Evolutionary conservation across 2,888 invertebrate genomes (phyloP).

Genomic region (Alsophila aescularia): DNA sequence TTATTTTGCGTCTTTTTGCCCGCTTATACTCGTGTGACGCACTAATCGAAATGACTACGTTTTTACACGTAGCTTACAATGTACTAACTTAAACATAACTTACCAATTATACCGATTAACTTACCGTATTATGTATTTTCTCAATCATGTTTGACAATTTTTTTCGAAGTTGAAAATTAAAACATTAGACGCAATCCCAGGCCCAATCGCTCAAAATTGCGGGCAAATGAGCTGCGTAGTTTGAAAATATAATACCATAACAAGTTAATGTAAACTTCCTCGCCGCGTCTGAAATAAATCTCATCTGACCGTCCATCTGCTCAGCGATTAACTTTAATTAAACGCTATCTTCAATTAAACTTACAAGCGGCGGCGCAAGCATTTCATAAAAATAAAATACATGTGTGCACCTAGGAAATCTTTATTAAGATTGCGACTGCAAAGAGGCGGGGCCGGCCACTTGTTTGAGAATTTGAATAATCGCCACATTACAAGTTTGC

Average conservation of each 20-base stretch:
- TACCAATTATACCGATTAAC: too few relatives aligned
- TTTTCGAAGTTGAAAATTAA: too few relatives aligned
- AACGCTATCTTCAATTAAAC: conserved; percentile 77
- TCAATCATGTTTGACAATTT: too few relatives aligned
- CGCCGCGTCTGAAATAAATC: conserved; percentile 49
- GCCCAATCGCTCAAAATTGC: not conserved
- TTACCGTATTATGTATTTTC: too few relatives aligned
- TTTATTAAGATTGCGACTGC: conserved; percentile 82
- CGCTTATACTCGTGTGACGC: too few relatives aligned
- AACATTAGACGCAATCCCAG: not conserved
- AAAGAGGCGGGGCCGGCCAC: conserved; percentile 74
- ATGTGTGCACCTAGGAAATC: conserved; percentile 78
- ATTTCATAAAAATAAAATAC: conserved; percentile 74
- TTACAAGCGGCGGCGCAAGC: conserved; percentile 59
- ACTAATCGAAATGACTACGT: too few relatives aligned
- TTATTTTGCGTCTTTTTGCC: too few relatives aligned
- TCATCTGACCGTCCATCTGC: conserved; percentile 60
- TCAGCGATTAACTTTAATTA: conserved; percentile 76
- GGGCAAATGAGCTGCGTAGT: not conserved
- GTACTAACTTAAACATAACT: too few relatives aligned
- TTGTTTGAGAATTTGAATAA: conserved; percentile 80
- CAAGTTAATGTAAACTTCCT: conserved; percentile 29
- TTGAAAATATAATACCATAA: conserved; percentile 18
- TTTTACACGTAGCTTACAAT: not conserved
- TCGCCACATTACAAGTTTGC: conserved; percentile 68